Base-by-base conservation (phyloP, 2,797 vertebrate species). In the Poeciliopsis infans region DNA sequence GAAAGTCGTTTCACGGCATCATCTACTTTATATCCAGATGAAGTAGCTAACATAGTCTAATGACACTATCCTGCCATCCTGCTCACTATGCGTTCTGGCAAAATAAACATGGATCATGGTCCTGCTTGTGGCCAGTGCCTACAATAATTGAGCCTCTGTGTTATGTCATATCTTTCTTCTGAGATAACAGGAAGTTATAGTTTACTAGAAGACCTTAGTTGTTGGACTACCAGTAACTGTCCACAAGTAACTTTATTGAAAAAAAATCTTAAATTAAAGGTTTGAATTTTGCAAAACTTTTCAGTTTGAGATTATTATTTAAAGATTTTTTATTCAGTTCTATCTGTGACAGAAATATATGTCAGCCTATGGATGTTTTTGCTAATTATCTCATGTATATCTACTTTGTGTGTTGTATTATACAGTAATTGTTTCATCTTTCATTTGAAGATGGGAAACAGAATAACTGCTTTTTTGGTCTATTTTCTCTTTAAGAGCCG, bases 371-470 rank as follows among this genome's bases (percentile, higher is more conserved):
- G 5, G 43, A 51, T 73, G 39, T 81, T 66, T 83, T 74, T 79
- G 28, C 74, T 86, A 73, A 80, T 82, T 72, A 68, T 66, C 49
- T 78, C 23, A 41, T 85, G 72, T 72, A 74, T 36, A 55, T 15
- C 13, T 43, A 36, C 31, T 70, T 0, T 3, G 71, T 20, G 11
- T 80, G 47, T 71, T 76, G 61, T 73, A 39, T 80, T 73, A 2
- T 72, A 53, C 68, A 33, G 49, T 41, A 41, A 76, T 39, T 47
- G 39, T 77, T 36, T 79, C 10, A 1, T 69, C 41, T 78, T 28
- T 43, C 72, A 39, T 25, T 36, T 83, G 69, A 81, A 3, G 16
- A 45, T 20, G 31, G 57, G 70, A 59, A 71, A 59, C 59, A 8
- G 10, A 2, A 1, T 51, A 64, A 64, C 59, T 39, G 33, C 8